These are phyloP conservation scores for Penaeus vannamei DNA, from an alignment of 1,140 invertebrate species.

Conservation along the genomic window DNA sequence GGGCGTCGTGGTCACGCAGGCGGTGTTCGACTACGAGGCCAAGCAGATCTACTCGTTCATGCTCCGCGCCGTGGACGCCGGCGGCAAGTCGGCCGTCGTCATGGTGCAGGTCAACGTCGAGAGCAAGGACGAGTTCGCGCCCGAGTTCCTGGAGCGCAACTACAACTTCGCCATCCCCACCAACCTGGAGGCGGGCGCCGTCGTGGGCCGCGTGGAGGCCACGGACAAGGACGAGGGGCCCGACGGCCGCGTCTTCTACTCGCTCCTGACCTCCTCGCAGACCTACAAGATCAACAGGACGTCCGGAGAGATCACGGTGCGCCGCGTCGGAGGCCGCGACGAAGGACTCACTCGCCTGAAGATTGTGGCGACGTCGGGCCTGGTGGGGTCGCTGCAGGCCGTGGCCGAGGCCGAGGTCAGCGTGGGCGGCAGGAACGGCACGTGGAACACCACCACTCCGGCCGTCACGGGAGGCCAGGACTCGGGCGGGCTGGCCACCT, in stretches of 20 bases:
- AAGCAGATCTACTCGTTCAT: constrained; percentile 87
- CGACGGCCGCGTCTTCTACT: constrained; percentile 92
- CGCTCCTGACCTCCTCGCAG: constrained; percentile 84
- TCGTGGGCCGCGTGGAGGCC: constrained; percentile 89
- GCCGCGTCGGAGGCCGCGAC: constrained; percentile 69
- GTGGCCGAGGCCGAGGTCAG: constrained; percentile 89
- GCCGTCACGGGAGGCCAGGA: constrained; percentile 76
- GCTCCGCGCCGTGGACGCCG: constrained; percentile 86
- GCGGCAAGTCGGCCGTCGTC: constrained; percentile 82
- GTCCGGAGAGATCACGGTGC: constrained; percentile 87
- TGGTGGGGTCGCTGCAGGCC: constrained; percentile 86
- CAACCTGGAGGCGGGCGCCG: constrained; percentile 81
- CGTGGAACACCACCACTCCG: constrained; percentile 69
- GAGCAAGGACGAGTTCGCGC: constrained; percentile 92
- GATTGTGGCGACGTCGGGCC: constrained; percentile 88
- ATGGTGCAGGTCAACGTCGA: constrained; percentile 89
- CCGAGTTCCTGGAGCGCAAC: constrained; percentile 88
- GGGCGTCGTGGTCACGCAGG: constrained; percentile 83
- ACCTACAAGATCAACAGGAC: constrained; percentile 94
- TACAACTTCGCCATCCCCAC: constrained; percentile 87
- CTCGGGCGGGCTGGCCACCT: constrained; percentile 83
- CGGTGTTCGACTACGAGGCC: constrained; percentile 90
- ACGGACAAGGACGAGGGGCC: constrained; percentile 91
- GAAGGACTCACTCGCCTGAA: constrained; percentile 75
- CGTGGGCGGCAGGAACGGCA: constrained; percentile 77